phyloP scores from a whole-genome alignment of 1,140 invertebrate genomes.

The Atta cephalotes region DNA sequence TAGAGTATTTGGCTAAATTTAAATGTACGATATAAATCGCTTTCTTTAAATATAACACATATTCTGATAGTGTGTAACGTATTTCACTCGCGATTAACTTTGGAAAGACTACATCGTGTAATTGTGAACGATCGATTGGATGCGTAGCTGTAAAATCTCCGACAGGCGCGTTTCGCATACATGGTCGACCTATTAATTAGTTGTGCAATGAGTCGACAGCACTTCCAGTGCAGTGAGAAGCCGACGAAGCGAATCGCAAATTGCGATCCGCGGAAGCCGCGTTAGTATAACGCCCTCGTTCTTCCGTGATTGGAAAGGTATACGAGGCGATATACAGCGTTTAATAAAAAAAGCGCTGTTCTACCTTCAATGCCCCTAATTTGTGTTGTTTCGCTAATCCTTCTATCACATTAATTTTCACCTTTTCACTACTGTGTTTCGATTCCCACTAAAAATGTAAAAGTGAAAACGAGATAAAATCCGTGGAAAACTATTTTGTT shows the following conservation, averaged over 20 bases:
- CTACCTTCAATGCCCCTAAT: neutral
- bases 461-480: too few relatives aligned
- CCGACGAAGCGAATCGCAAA: constrained; percentile 49
- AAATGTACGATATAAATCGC: neutral
- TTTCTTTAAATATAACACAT: neutral
- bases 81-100: neutral
- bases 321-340: neutral
- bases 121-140: neutral
- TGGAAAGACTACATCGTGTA: neutral
- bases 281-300: neutral
- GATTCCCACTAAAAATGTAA: too few relatives aligned
- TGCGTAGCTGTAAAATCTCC: constrained; percentile 30
- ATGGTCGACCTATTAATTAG: constrained; percentile 72
- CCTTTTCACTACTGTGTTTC: too few relatives aligned
- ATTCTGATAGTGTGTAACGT: neutral
- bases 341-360: neutral
- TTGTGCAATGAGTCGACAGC: constrained; percentile 69
- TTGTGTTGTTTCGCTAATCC: neutral
- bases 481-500: too few relatives aligned
- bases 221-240: constrained; percentile 40
- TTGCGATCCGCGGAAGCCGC: constrained; percentile 56
- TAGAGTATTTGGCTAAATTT: neutral
- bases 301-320: constrained; percentile 20
- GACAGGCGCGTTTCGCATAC: constrained; percentile 38
- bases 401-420: too few relatives aligned